Evolutionary conservation across 2,113 vertebrate genomes (phyloP), one percentile per base, ranked within the genome.

Genomic region (Trematomus loennbergii): DNA sequence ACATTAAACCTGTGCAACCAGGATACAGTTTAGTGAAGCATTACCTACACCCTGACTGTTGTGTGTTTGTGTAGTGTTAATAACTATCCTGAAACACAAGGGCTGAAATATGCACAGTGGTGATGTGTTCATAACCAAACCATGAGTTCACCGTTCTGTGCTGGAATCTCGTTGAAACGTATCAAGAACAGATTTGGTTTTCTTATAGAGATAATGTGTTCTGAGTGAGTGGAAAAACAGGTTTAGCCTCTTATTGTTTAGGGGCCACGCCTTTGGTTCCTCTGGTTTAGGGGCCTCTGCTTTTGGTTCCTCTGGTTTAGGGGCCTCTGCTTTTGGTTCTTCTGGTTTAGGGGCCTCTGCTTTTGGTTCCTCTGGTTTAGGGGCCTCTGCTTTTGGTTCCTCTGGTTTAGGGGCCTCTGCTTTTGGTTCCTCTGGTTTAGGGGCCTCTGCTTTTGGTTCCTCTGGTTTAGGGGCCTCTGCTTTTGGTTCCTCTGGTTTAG

Each of bases 241-340:
- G 36, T 40, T 40, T 40, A 40, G 36, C 36, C 7, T 70, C 46
- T 0, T 70, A 40, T 13, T n/a, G 17, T 64, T 91, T 84, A 0
- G 82, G 72, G 0, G 82, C 61, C 12, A 64, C 0, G 36, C n/a
- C 2, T 84, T 63, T 0, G 70, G 3, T 5, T 70, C 59, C 0
- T 83, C 75, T 68, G 33, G 16, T 59, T 91, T 79, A 0, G 84
- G 70, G 15, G 82, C 65, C 17, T 71, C 71, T 10, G 13, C 13
- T 1, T 77, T 68, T 5, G 73, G 12, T 1, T 74, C 48, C 0
- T 61, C 74, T 62, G 29, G 17, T 55, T 91, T 83, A 0, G 81
- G 54, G 1, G 40, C 48, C 2, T 78, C 72, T 7, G 43, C 33
- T 5, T 86, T 71, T 0, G 55, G 2, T 2, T 54, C 66, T 0